These are phyloP conservation scores for Antechinus flavipes DNA, from an alignment of 2,113 vertebrate species.

Conservation along the genomic window DNA sequence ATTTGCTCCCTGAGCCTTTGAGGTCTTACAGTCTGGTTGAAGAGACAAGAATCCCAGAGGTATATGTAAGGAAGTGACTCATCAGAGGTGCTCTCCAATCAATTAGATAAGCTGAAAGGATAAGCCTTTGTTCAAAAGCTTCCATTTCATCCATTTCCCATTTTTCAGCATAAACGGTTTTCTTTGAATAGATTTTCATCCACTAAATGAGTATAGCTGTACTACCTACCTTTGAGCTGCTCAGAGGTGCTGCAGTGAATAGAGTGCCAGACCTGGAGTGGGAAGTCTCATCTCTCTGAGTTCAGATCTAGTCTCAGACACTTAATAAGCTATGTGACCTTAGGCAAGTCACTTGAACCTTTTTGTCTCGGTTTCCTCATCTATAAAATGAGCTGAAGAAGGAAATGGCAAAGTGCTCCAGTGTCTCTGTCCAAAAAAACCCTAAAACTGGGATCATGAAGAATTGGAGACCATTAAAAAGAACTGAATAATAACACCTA, in stretches of 20 bases:
- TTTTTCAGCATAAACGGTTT: not conserved
- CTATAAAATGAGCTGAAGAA: not conserved
- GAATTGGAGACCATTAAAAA: not conserved
- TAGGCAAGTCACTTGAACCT: not conserved
- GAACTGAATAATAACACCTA: not conserved
- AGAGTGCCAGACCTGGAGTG: too few species aligned
- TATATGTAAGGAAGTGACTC: not conserved
- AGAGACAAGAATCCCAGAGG: not conserved
- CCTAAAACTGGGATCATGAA: not conserved
- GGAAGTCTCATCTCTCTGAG: not conserved
- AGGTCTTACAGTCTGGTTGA: constrained; percentile 34
- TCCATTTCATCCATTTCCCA: not conserved
- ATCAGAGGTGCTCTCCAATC: not conserved
- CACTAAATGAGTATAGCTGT: not conserved
- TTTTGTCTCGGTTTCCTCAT: not conserved
- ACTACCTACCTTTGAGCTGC: not conserved
- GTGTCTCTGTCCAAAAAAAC: not conserved
- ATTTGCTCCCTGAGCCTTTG: not conserved
- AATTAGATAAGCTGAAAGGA: not conserved
- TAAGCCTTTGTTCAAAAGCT: not conserved
- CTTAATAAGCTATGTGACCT: not conserved
- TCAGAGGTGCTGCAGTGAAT: not conserved
- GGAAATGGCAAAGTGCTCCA: not conserved
- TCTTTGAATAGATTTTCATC: not conserved
- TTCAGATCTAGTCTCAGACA: not conserved